These are phyloP conservation scores for Cotesia vestalis DNA, from an alignment of 1,140 invertebrate genomes.

Conservation along the genomic window DNA sequence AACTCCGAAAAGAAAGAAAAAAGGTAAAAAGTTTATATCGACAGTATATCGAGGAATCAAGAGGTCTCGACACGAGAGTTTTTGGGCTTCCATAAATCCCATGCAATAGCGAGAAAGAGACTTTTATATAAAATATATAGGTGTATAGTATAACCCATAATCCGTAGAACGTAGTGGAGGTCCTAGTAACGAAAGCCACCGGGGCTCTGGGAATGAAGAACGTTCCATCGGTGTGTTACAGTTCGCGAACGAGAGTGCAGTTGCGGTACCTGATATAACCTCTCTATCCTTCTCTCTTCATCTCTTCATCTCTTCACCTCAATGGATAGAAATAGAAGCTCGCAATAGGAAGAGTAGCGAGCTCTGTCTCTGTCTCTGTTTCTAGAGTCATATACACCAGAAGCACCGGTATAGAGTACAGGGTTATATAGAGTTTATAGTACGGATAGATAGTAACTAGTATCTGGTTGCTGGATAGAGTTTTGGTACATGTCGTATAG, in stretches of 20 bases:
- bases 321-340: no score
- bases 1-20: neutral
- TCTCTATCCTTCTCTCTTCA: no score
- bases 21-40: conserved; percentile 6
- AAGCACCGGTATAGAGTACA: neutral
- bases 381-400: neutral
- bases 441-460: neutral
- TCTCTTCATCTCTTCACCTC: no score
- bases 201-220: conserved; percentile 36
- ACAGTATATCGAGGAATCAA: conserved; percentile 10
- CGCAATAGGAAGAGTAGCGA: no score
- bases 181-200: conserved; percentile 41
- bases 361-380: neutral
- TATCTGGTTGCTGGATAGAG: conserved; percentile 40
- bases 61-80: conserved; percentile 19
- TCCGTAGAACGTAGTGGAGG: conserved; percentile 39
- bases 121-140: no score
- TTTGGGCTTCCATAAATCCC: conserved; percentile 38
- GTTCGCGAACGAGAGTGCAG: conserved; percentile 35
- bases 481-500: conserved; percentile 59
- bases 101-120: conserved; percentile 32
- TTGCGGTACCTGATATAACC: conserved; percentile 14
- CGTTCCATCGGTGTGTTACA: conserved; percentile 40
- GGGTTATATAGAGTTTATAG: conserved; percentile 6
- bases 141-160: conserved; percentile 20